Percentiles rank a stretch among this genome's conserved stretches.
Evolutionary conservation across 2,888 invertebrate species (phyloP).

Genomic region (Anaspis maculata): DNA sequence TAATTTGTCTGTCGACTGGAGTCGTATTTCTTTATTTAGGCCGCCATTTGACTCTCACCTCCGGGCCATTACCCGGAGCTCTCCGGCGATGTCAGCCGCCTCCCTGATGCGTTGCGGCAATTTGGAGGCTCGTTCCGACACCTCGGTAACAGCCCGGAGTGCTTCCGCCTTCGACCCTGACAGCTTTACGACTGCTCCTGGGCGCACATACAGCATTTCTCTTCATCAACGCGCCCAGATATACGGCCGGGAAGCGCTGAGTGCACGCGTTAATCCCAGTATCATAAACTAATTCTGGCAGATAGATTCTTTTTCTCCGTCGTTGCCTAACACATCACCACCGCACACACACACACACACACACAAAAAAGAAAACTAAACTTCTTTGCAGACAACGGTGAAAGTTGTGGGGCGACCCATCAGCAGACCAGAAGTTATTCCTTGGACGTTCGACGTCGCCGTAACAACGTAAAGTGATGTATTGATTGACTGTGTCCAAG

Average conservation of each 20-base stretch:
- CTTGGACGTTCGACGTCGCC: too few species aligned
- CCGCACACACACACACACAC: too few species aligned
- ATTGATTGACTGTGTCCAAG: too few species aligned
- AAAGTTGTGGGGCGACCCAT: too few species aligned
- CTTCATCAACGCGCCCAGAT: constrained; percentile 31
- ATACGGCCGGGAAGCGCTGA: constrained; percentile 16
- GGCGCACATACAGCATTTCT: constrained; percentile 34
- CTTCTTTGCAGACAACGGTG: too few species aligned
- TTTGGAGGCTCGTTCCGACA: constrained; percentile 31
- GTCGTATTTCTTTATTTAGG: constrained; percentile 43
- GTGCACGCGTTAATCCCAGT: constrained; percentile 21
- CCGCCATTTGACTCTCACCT: constrained; percentile 40
- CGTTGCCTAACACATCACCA: too few species aligned
- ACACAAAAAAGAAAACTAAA: too few species aligned
- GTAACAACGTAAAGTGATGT: too few species aligned
- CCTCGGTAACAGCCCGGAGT: constrained; percentile 31
- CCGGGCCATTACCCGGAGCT: constrained; percentile 31
- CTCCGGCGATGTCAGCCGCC: constrained; percentile 27
- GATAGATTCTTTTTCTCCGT: too few species aligned
- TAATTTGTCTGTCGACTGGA: constrained; percentile 42
- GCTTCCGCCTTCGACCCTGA: constrained; percentile 35
- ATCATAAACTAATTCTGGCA: constrained; percentile 16
- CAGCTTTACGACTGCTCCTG: constrained; percentile 36
- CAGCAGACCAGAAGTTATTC: too few species aligned
- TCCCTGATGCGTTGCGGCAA: constrained; percentile 32